Conservation (phyloP, 2,113 vertebrate genomes). For the Uropsilus gracilis region DNA sequence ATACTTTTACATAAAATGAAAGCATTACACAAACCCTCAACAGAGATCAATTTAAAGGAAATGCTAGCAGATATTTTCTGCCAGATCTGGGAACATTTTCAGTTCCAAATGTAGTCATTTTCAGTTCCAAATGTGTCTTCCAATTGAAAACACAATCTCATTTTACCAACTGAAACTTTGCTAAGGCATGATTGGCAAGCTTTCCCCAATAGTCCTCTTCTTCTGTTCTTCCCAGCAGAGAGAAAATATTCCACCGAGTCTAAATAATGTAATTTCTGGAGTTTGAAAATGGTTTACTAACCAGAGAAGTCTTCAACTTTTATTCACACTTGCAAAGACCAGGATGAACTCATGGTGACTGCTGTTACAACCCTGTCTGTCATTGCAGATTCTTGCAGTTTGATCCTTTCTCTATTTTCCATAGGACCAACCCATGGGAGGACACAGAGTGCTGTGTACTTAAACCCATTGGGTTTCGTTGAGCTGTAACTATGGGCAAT, state of each 20-base stretch:
- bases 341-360: background rate
- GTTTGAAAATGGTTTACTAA: background rate
- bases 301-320: background rate
- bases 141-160: background rate
- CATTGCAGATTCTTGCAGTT: background rate
- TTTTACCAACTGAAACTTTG: background rate
- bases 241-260: background rate
- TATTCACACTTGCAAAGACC: constrained; percentile 19
- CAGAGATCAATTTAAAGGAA: constrained; percentile 37
- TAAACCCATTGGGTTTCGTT: background rate
- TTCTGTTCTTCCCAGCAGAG: background rate
- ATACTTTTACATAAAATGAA: constrained; percentile 20
- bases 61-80: background rate
- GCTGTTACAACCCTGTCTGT: background rate
- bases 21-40: background rate
- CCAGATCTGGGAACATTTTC: background rate
- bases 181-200: background rate
- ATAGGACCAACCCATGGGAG: background rate
- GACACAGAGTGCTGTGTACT: background rate
- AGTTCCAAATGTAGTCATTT: background rate
- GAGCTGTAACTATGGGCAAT: background rate
- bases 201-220: background rate
- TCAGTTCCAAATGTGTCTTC: background rate
- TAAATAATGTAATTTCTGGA: background rate
- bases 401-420: background rate